Percentiles rank a stretch among this genome's conserved stretches.
Conservation (phyloP, 1,140 invertebrate species). For the Himalopsyche phryganea region DNA sequence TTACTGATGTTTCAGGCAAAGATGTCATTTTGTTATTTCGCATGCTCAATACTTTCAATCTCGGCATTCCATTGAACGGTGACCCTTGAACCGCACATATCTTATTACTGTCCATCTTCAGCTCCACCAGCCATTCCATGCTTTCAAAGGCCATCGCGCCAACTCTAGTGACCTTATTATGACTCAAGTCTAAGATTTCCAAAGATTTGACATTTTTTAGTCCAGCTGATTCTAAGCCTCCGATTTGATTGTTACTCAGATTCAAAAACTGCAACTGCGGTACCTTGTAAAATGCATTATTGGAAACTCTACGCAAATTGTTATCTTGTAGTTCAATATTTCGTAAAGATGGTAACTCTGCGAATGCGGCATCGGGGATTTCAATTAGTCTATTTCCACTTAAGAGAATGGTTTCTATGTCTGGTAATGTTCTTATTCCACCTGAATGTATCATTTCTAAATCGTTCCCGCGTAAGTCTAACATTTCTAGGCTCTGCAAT, state of each 20-base stretch:
- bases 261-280: constrained; percentile 78
- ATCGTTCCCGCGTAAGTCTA: constrained; percentile 80
- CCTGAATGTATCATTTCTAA: constrained; percentile 72
- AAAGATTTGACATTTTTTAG: constrained; percentile 67
- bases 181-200: constrained; percentile 77
- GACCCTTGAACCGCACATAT: constrained; percentile 67
- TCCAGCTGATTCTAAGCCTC: constrained; percentile 67
- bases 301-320: constrained; percentile 65
- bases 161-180: constrained; percentile 71
- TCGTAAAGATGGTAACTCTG: constrained; percentile 70
- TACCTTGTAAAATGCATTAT: constrained; percentile 72
- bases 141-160: constrained; percentile 60
- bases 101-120: constrained; percentile 74
- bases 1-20: constrained; percentile 71
- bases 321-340: constrained; percentile 80
- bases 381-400: constrained; percentile 71
- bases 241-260: constrained; percentile 73
- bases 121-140: constrained; percentile 80
- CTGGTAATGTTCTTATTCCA: constrained; percentile 70
- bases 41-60: constrained; percentile 74
- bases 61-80: constrained; percentile 77
- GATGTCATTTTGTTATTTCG: constrained; percentile 73
- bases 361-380: constrained; percentile 69
- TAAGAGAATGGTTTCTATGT: constrained; percentile 72
- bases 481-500: constrained; percentile 64